These are phyloP conservation scores for Tenthredo mesomela DNA, from an alignment of 2,888 invertebrate genomes.

Conservation along the genomic window DNA sequence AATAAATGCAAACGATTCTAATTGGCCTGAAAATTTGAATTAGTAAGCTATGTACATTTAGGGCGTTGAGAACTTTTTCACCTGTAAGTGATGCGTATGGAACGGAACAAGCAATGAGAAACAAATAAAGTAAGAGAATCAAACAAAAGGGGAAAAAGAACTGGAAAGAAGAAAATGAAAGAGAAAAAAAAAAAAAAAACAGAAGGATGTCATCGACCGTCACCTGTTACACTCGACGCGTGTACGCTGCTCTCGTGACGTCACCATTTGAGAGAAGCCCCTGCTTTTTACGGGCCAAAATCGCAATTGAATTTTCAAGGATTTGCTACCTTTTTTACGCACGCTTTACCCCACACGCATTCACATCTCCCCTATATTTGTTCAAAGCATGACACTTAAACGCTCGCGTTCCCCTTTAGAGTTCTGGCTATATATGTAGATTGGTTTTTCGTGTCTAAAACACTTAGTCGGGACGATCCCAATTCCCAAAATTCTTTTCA, in stretches of 20 bases:
- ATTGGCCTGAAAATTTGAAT: constrained; percentile 1
- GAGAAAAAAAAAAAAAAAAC: not conserved
- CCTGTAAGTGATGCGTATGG: not conserved
- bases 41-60: not conserved
- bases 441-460: constrained; percentile 46
- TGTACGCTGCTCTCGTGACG: constrained; percentile 13
- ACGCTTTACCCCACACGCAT: constrained; percentile 23
- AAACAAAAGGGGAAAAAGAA: not conserved
- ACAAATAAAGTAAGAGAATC: constrained; percentile 17
- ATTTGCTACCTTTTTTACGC: constrained; percentile 20
- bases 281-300: constrained; percentile 23
- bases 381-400: constrained; percentile 35
- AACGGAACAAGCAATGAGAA: not conserved
- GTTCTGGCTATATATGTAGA: constrained; percentile 12
- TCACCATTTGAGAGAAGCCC: not conserved
- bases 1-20: not conserved
- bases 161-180: not conserved
- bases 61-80: not conserved
- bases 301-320: constrained; percentile 45
- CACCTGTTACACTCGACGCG: constrained; percentile 39
- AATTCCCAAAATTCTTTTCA: not conserved
- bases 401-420: constrained; percentile 6
- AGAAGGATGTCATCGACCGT: constrained; percentile 26
- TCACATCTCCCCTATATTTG: constrained; percentile 20
- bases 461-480: not conserved